Evolutionary conservation across 2,113 vertebrate species (phyloP).

Genomic region (Sylvia atricapilla): DNA sequence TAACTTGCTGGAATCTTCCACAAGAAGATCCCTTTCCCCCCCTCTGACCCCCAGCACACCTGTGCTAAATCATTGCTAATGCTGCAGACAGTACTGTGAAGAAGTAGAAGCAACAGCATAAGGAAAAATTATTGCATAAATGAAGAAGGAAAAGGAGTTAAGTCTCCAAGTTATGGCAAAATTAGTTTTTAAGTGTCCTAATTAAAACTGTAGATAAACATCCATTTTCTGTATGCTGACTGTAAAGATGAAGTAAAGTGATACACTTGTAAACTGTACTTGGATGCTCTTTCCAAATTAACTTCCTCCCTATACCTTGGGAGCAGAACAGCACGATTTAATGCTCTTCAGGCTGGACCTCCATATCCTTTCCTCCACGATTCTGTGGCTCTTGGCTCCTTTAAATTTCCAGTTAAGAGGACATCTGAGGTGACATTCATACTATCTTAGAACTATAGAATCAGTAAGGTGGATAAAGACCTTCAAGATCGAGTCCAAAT

Average conservation of each 20-base stretch:
- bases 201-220: not conserved
- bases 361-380: not conserved
- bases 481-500: rapidly evolving
- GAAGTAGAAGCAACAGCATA: not conserved
- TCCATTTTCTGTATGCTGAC: not conserved
- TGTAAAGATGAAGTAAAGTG: not conserved
- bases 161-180: not conserved
- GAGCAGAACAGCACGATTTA: not conserved
- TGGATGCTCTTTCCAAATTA: not conserved
- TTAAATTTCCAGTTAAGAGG: not conserved
- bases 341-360: not conserved
- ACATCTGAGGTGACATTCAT: not conserved
- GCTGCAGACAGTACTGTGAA: not conserved
- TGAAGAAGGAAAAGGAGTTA: not conserved
- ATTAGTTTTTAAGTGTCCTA: not conserved
- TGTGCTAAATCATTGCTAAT: not conserved
- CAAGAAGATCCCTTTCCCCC: not conserved
- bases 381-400: not conserved
- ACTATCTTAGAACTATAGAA: not conserved
- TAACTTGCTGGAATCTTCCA: not conserved
- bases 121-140: not conserved
- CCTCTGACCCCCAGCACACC: rapidly evolving
- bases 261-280: not conserved
- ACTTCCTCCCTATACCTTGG: not conserved
- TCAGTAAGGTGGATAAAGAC: not conserved